Conservation (phyloP, 2,888 invertebrate genomes). For the Tryphoninae sp. region DNA sequence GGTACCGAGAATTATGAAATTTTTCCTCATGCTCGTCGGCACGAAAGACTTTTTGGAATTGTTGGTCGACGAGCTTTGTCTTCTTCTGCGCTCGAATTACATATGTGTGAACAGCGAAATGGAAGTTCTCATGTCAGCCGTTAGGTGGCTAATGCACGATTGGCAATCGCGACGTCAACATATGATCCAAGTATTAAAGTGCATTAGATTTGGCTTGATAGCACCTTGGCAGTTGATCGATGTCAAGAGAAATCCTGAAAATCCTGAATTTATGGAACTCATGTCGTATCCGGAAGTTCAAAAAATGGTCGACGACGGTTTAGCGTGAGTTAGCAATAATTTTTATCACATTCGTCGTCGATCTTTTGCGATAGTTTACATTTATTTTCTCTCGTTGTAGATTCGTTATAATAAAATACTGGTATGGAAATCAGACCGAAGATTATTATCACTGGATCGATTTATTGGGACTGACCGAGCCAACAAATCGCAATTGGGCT, state of each 20-base stretch:
- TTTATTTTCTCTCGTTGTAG: conserved; percentile 13
- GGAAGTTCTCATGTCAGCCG: conserved; percentile 91
- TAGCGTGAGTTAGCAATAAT: conserved; percentile 84
- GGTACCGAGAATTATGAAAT: conserved; percentile 88
- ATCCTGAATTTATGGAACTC: conserved; percentile 87
- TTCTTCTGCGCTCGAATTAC: conserved; percentile 87
- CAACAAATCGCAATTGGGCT: conserved; percentile 89
- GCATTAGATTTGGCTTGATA: conserved; percentile 90
- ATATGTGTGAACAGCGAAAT: conserved; percentile 89
- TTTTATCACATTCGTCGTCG: neutral
- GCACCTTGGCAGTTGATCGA: conserved; percentile 92
- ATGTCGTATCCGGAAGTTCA: conserved; percentile 87
- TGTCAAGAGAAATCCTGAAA: conserved; percentile 88
- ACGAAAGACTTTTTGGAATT: conserved; percentile 88
- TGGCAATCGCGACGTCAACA: conserved; percentile 85
- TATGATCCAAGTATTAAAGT: conserved; percentile 85
- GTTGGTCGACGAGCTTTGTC: conserved; percentile 85
- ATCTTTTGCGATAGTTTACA: too few relatives aligned
- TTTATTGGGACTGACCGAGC: conserved; percentile 86
- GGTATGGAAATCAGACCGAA: conserved; percentile 88
- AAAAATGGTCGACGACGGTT: conserved; percentile 90
- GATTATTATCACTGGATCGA: conserved; percentile 89
- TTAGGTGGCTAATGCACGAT: conserved; percentile 89
- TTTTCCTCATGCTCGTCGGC: conserved; percentile 89
- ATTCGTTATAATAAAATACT: conserved; percentile 90